Base-by-base conservation (phyloP, 35 echinoderm and acorn worm genomes). In the Apostichopus parvimensis region DNA sequence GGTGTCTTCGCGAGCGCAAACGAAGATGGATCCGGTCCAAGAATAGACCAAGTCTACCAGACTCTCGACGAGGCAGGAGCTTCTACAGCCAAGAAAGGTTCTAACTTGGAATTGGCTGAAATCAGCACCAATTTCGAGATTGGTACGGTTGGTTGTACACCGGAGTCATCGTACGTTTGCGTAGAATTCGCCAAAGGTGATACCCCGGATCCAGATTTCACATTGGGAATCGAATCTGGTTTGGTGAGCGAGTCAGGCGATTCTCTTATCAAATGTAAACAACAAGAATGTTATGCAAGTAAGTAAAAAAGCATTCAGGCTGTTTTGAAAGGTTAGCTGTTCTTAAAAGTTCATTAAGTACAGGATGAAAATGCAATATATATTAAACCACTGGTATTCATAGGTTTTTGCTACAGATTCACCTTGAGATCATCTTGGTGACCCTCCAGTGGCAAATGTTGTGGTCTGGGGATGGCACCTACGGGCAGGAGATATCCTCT, bases 1-100 rank as follows among this genome's bases (percentile, higher is more conserved):
- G 84, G 79, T 18, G 56, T 92, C 13, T 98, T 79, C 87, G 94
- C 92, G 53, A 95, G 96, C 76, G 62, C 62, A 56, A 95, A 92
- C 59, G 89, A 57, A 5, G 90, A 98, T 92, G 96, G 96, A 54
- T 60, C 88, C 18, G 95, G 95, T 6, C 18, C 58, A 23, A 66
- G 81, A 55, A 90, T 93, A 22, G 91, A 71, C 57, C 79, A 95
- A 45, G 91, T 95, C 1, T 21, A 12, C 22, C 95, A 97, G 78
- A 79, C 86, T 8, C 83, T 97, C 64, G 87, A 93, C 28, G 81
- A 95, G 26, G 7, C 23, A 65, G 72, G 87, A 62, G 21, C 58
- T 18, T 23, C 56, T 58, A 23, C 15, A 9, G 52, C 25, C 6
- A 71, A 65, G 17, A 87, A 54, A 15, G 85, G 85, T 18, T 12